phyloP scores from a whole-genome alignment of 2,888 invertebrate genomes.

The Tupiocoris notatus region DNA sequence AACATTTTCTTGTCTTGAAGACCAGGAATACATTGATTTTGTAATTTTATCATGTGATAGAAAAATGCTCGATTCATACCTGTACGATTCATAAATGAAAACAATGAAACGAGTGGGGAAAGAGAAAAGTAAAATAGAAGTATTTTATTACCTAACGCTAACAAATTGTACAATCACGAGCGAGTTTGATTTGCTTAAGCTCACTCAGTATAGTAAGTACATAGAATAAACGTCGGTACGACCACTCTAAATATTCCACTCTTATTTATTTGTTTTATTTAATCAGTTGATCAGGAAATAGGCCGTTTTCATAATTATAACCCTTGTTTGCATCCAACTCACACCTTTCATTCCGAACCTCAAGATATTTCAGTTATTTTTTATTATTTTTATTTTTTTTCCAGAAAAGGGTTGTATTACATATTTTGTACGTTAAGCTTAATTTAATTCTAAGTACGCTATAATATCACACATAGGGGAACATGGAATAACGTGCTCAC shows the following conservation, averaged over 20 bases:
- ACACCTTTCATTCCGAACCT: not conserved
- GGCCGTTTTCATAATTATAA: constrained; percentile 40
- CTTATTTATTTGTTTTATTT: constrained; percentile 5
- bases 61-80: not conserved
- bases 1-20: not conserved
- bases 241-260: not conserved
- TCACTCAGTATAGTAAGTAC: not conserved
- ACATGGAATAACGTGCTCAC: constrained; percentile 17
- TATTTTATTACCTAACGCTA: not conserved
- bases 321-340: constrained; percentile 8
- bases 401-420: constrained; percentile 17
- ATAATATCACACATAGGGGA: constrained; percentile 29
- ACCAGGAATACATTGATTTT: constrained; percentile 2
- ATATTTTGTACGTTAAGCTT: not conserved
- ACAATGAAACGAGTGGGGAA: not conserved
- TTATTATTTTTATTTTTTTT: constrained; percentile 4
- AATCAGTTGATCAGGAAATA: constrained; percentile 19
- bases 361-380: not conserved
- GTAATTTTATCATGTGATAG: not conserved
- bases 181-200: not conserved
- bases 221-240: not conserved
- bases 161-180: not conserved
- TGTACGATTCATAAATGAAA: not conserved
- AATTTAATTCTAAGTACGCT: constrained; percentile 1
- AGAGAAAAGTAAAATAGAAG: not conserved